These are phyloP conservation scores for Cyrtodaria siliqua DNA, from an alignment of 2,888 invertebrate genomes.

Conservation along the genomic window DNA sequence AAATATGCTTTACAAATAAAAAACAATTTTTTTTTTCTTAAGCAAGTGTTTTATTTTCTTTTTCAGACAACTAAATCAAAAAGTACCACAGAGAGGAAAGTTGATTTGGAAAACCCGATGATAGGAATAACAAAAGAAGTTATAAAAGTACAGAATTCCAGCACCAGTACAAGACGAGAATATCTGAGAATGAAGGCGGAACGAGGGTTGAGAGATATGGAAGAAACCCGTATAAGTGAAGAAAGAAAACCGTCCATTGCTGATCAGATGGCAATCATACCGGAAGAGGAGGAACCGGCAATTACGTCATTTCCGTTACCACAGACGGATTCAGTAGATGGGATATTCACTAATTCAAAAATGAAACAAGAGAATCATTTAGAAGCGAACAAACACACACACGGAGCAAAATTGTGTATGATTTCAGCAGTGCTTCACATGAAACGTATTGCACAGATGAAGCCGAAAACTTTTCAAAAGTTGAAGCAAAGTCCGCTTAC, in stretches of 20 bases:
- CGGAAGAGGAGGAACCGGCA: constrained; percentile 20
- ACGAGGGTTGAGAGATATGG: background rate
- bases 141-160: background rate
- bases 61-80: no score
- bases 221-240: no score
- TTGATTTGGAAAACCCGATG: no score
- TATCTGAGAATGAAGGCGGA: background rate
- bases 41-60: no score
- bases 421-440: constrained; percentile 50
- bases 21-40: no score
- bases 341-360: background rate
- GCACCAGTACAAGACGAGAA: background rate
- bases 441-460: constrained; percentile 28
- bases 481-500: constrained; percentile 32
- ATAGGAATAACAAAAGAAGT: constrained; percentile 1
- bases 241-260: background rate
- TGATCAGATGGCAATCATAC: background rate
- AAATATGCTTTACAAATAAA: no score
- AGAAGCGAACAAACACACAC: constrained; percentile 22
- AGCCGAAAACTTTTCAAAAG: constrained; percentile 36
- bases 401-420: constrained; percentile 48
- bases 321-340: constrained; percentile 22
- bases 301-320: constrained; percentile 44
- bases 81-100: no score
- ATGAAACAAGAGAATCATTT: constrained; percentile 7